Evolutionary conservation across 2,888 invertebrate genomes (phyloP).

Genomic region (Adineta ricciae): DNA sequence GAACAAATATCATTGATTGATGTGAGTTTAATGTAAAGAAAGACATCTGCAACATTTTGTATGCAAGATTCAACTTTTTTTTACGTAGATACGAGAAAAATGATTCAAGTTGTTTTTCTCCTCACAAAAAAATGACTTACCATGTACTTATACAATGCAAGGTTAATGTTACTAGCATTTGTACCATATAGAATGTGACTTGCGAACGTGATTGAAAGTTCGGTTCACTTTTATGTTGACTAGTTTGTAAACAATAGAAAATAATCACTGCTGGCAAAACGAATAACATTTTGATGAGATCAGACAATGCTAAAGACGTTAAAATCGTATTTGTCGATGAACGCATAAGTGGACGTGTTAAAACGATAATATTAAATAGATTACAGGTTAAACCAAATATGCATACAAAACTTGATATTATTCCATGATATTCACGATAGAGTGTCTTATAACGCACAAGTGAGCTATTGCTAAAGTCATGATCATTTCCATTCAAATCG

Average conservation of each 20-base stretch:
- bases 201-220: background rate
- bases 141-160: slow-evolving; percentile 20
- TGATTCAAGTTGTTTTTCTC: no score
- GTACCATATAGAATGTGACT: slow-evolving; percentile 9
- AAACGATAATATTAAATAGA: slow-evolving; percentile 78
- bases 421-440: slow-evolving; percentile 63
- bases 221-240: background rate
- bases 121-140: background rate
- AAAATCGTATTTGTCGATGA: slow-evolving; percentile 82
- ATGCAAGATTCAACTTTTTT: background rate
- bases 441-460: background rate
- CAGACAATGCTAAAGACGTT: slow-evolving; percentile 72
- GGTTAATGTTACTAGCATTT: slow-evolving; percentile 3
- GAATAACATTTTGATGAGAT: slow-evolving; percentile 73
- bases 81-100: no score
- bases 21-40: background rate
- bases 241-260: slow-evolving; percentile 40
- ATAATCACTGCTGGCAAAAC: slow-evolving; percentile 80
- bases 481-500: background rate
- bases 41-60: no score
- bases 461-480: background rate
- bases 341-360: slow-evolving; percentile 68
- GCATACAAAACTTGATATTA: slow-evolving; percentile 73
- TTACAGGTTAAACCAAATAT: slow-evolving; percentile 79
- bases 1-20: background rate